Conservation (phyloP, 2,113 vertebrate genomes). For the Mionectes macconnelli region DNA sequence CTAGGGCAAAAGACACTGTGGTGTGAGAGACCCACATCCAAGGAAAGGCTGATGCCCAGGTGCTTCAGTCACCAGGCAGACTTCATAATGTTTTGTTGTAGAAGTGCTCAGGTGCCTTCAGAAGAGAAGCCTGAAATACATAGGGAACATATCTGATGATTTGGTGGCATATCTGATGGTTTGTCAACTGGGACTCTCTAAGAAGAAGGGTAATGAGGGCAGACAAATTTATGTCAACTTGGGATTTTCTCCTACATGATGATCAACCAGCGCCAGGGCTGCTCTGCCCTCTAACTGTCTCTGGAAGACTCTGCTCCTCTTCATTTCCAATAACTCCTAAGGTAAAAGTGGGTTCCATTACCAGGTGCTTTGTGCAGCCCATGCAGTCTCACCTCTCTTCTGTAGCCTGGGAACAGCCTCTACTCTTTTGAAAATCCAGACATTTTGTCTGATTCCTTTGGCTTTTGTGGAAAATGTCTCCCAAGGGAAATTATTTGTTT, state of each 20-base stretch:
- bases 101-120: neutral
- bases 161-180: neutral
- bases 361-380: neutral
- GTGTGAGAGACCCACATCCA: neutral
- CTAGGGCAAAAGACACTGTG: neutral
- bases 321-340: neutral
- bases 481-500: slow-evolving; percentile 15
- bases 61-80: neutral
- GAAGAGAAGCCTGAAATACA: neutral
- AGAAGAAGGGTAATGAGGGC: neutral
- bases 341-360: neutral
- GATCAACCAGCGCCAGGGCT: accelerated
- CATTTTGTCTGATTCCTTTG: neutral
- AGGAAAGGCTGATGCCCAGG: neutral
- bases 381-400: neutral
- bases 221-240: neutral
- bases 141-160: neutral
- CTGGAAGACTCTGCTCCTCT: neutral
- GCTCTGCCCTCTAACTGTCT: neutral
- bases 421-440: neutral
- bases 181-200: neutral
- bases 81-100: neutral
- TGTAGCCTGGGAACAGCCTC: neutral
- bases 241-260: neutral
- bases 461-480: neutral